Evolutionary conservation across 2,888 invertebrate genomes (phyloP).

Genomic region (Lamellibrachia columna): DNA sequence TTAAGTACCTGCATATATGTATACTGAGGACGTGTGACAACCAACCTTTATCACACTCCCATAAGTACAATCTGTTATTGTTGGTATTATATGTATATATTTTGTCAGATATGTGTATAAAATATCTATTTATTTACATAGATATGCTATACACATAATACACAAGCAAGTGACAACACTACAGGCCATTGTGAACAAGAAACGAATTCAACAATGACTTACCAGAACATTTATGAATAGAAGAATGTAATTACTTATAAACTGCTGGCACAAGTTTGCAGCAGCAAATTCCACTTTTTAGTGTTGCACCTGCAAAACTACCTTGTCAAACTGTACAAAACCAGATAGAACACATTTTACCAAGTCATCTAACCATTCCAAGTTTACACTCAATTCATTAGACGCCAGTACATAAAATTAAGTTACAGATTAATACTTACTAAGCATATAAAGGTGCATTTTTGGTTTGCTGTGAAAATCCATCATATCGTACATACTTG

Average conservation of each 20-base stretch:
- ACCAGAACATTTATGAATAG: background rate
- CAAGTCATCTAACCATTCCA: constrained; percentile 3
- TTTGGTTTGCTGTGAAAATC: background rate
- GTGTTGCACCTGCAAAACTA: background rate
- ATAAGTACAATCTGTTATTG: background rate
- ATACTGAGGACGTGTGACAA: background rate
- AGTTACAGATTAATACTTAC: background rate
- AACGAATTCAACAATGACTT: background rate
- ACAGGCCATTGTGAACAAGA: background rate
- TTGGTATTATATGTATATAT: background rate
- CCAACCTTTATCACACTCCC: background rate
- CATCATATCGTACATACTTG: background rate
- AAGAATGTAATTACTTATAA: background rate
- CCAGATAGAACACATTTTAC: background rate
- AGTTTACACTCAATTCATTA: background rate
- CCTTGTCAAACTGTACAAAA: background rate
- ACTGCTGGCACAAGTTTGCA: background rate
- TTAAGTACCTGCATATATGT: background rate
- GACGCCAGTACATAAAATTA: constrained; percentile 16
- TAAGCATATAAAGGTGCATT: background rate
- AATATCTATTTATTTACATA: background rate
- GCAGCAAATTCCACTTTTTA: background rate
- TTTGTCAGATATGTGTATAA: background rate
- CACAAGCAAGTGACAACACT: background rate
- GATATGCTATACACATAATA: constrained; percentile 3